Evolutionary conservation across 2,797 vertebrate species (phyloP).

Genomic region (Tamandua tetradactyla): DNA sequence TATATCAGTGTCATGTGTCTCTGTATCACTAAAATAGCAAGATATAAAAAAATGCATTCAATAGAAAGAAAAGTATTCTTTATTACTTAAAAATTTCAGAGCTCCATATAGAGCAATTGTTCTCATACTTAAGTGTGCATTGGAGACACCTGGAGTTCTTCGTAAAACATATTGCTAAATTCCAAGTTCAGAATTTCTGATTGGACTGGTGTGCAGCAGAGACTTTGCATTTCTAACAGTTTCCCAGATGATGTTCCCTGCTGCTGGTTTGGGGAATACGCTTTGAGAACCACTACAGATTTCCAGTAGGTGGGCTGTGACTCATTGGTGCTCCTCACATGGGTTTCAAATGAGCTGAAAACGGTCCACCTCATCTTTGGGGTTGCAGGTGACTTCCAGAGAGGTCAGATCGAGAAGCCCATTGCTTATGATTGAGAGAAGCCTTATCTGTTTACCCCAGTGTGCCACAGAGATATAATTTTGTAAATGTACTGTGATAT

Average conservation of each 20-base stretch:
- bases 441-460: not conserved
- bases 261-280: not conserved
- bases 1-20: not conserved
- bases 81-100: not conserved
- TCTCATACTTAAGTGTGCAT: not conserved
- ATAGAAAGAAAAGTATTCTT: not conserved
- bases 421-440: not conserved
- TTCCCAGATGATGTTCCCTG: not conserved
- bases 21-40: not conserved
- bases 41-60: not conserved
- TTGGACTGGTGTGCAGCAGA: not conserved
- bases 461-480: not conserved
- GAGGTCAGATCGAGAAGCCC: not conserved
- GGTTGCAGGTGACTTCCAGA: not conserved
- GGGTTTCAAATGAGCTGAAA: slow-evolving; percentile 39
- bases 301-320: not conserved
- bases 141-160: not conserved
- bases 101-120: not conserved
- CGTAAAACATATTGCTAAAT: not conserved
- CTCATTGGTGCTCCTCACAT: not conserved
- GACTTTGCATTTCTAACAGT: not conserved
- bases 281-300: not conserved
- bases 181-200: not conserved
- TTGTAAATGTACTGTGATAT: not conserved
- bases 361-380: not conserved